phyloP scores from a whole-genome alignment of 2,113 vertebrate genomes.

The Halcyon senegalensis region DNA sequence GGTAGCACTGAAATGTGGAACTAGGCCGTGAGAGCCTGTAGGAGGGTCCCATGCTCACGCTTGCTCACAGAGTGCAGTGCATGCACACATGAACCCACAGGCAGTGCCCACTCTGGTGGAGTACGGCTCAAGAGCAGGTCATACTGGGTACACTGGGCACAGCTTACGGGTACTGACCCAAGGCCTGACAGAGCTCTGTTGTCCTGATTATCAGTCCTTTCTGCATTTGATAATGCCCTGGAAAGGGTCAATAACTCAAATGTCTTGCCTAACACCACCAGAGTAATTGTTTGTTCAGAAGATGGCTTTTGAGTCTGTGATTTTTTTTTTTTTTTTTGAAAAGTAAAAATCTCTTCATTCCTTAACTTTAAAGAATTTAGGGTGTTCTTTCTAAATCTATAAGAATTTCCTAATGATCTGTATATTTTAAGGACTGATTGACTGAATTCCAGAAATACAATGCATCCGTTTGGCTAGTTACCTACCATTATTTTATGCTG shows the following conservation, averaged over 20 bases:
- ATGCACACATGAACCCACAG: not conserved
- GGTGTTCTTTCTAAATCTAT: not conserved
- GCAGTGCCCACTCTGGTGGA: not conserved
- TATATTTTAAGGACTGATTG: not conserved
- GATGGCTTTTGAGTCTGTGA: not conserved
- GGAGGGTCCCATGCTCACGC: not conserved
- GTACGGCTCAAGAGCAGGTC: not conserved
- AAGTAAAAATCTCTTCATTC: not conserved
- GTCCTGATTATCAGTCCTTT: not conserved
- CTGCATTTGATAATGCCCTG: not conserved
- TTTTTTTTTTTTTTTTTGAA: not conserved
- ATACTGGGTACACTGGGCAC: accelerated
- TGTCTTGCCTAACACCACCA: not conserved
- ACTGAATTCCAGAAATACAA: not conserved
- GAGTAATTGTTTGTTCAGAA: not conserved
- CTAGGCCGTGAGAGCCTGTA: not conserved
- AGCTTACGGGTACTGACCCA: not conserved
- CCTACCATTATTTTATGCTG: not conserved
- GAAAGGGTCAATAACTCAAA: not conserved
- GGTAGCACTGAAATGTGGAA: not conserved
- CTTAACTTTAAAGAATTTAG: not conserved
- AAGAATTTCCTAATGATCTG: not conserved
- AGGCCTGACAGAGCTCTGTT: not conserved
- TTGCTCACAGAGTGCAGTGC: not conserved
- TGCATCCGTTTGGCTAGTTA: not conserved